These are phyloP conservation scores for Bubo bubo DNA, from an alignment of 2,113 vertebrate genomes.

Conservation along the genomic window DNA sequence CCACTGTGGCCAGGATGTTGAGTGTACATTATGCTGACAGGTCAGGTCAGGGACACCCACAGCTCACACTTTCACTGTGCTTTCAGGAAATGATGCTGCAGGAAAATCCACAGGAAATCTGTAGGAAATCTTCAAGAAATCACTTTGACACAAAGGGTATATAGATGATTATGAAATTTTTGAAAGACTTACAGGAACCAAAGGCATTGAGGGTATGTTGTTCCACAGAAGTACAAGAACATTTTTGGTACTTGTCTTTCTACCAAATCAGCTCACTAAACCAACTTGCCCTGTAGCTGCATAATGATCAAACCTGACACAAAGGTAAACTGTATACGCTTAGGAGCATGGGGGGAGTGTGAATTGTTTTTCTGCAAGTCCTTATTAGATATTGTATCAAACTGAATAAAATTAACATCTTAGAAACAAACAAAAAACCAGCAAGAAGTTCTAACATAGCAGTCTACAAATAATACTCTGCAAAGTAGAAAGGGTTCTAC, in stretches of 20 bases:
- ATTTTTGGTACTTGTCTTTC: neutral
- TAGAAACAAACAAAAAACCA: neutral
- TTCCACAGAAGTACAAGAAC: neutral
- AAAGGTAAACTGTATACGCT: neutral
- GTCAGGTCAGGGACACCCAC: neutral
- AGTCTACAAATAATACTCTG: neutral
- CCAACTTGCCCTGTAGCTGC: neutral
- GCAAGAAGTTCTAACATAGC: neutral
- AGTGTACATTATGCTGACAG: accelerated
- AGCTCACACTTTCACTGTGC: neutral
- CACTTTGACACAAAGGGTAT: neutral
- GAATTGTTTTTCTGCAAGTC: neutral
- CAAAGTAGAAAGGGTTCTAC: neutral
- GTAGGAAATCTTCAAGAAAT: neutral
- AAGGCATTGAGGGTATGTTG: neutral
- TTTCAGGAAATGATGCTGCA: neutral
- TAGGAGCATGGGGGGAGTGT: neutral
- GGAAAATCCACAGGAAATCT: neutral
- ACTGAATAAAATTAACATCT: neutral
- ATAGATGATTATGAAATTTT: neutral
- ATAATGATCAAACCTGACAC: neutral
- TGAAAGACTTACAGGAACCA: neutral
- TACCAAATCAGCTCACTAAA: neutral
- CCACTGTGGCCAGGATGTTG: neutral
- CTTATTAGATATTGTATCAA: neutral